phyloP scores from a whole-genome alignment of 1,140 invertebrate species.

The Bathynomus jamesi region DNA sequence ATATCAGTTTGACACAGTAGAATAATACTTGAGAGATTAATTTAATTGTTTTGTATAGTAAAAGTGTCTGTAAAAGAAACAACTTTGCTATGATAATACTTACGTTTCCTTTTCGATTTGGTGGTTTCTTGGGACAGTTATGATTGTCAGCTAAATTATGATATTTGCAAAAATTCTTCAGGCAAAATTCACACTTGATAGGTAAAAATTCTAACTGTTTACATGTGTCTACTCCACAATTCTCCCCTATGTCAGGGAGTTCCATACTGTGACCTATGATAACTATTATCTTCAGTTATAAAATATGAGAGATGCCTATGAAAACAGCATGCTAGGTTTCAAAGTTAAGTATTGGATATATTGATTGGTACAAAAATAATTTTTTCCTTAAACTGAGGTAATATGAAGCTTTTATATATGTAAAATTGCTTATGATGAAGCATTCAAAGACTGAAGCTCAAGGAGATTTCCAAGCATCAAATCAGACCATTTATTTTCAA shows the following conservation, averaged over 20 bases:
- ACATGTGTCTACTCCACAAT: slow-evolving; percentile 38
- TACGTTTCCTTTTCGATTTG: no score
- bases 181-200: slow-evolving; percentile 39
- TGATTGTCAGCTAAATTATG: slow-evolving; percentile 43
- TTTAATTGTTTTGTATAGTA: no score
- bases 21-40: no score
- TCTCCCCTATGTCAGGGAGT: slow-evolving; percentile 39
- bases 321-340: no score
- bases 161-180: slow-evolving; percentile 41
- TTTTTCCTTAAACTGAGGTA: neutral
- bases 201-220: slow-evolving; percentile 42
- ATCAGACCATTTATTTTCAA: slow-evolving; percentile 83
- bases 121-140: slow-evolving; percentile 33
- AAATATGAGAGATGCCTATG: no score
- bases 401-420: neutral
- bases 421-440: neutral
- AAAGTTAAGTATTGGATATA: neutral
- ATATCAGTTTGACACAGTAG: no score
- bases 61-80: no score
- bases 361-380: neutral
- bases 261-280: slow-evolving; percentile 36
- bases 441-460: slow-evolving; percentile 16
- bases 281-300: no score
- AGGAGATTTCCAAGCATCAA: slow-evolving; percentile 52
- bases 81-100: no score